phyloP scores from a whole-genome alignment of 1,140 invertebrate genomes.

The Drosophila sucinea region DNA sequence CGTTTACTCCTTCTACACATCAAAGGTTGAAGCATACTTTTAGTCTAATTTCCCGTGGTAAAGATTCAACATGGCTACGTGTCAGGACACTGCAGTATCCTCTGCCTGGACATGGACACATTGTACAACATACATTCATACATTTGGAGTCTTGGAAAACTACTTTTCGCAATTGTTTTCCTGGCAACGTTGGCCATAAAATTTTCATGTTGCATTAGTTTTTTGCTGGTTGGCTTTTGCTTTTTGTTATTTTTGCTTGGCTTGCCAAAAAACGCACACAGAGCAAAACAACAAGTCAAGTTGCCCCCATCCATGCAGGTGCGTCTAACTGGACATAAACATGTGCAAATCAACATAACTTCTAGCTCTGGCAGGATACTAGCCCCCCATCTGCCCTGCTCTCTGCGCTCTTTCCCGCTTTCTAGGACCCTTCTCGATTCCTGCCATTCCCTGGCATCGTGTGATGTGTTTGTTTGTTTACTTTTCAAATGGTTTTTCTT shows the following conservation, averaged over 20 bases:
- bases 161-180: slow-evolving; percentile 81
- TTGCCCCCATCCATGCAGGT: slow-evolving; percentile 40
- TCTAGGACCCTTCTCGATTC: neutral
- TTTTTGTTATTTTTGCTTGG: slow-evolving; percentile 31
- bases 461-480: slow-evolving; percentile 81
- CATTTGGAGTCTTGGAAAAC: slow-evolving; percentile 54
- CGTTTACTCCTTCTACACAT: neutral
- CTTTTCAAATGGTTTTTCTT: slow-evolving; percentile 57
- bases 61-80: slow-evolving; percentile 64
- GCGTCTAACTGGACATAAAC: slow-evolving; percentile 79
- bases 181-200: slow-evolving; percentile 66
- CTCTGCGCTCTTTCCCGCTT: neutral
- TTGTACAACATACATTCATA: neutral
- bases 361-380: slow-evolving; percentile 33
- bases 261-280: slow-evolving; percentile 64
- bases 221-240: slow-evolving; percentile 3
- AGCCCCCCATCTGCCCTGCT: neutral
- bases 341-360: slow-evolving; percentile 81
- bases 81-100: slow-evolving; percentile 36
- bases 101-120: too few species aligned
- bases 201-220: slow-evolving; percentile 47
- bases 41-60: slow-evolving; percentile 71
- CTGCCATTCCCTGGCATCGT: slow-evolving; percentile 41
- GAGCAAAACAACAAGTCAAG: slow-evolving; percentile 70
- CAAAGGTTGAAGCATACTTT: slow-evolving; percentile 18